Evolutionary conservation across 2,888 invertebrate species (phyloP), one percentile per base, ranked within the genome.

Genomic region (Serripes groenlandicus): DNA sequence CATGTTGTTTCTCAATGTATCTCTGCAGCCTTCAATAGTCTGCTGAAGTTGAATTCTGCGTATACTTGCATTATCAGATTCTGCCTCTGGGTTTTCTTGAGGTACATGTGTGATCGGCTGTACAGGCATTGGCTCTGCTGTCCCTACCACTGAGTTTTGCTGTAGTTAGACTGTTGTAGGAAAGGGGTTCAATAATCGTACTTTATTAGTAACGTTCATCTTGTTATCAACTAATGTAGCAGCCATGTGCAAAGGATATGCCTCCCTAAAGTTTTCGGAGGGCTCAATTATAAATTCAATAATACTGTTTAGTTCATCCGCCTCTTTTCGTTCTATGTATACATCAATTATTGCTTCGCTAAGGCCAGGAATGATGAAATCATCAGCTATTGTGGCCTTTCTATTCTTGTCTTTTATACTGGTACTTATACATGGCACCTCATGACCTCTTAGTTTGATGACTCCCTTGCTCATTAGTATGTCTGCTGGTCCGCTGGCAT

Each of bases 141-240:
- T 32, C 5, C 68, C 79, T 58, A 79, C 35, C 28, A 26, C 54
- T 23, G 77, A 70, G 30, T 77, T 37, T 62, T 81, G 81, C 34
- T 49, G 35, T 21, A 81, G n/a, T 21, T 56, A 26, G 0, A 62
- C 60, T 21, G 66, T 30, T n/a, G 15, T 3, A 21, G 68, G 62
- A 64, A 68, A 81, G 1, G 77, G 81, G 35, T 74, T 81, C 26
- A 81, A 34, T 7, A 81, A 35, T 34, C 77, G 56, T 4, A 77
- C 54, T 56, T 74, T 72, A 32, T 74, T 52, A 0, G 70, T 73
- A 23, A 54, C 30, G n/a, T 15, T 37, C 15, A 26, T 49, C 21
- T 81, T 81, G 15, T 76, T 76, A 32, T 76, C 56, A 23, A 77
- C 76, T 26, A 74, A 37, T 35, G 81, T 74, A 28, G 77, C 35